Base-by-base conservation (phyloP, 2,797 vertebrate species). In the Sebastes elongatus region DNA sequence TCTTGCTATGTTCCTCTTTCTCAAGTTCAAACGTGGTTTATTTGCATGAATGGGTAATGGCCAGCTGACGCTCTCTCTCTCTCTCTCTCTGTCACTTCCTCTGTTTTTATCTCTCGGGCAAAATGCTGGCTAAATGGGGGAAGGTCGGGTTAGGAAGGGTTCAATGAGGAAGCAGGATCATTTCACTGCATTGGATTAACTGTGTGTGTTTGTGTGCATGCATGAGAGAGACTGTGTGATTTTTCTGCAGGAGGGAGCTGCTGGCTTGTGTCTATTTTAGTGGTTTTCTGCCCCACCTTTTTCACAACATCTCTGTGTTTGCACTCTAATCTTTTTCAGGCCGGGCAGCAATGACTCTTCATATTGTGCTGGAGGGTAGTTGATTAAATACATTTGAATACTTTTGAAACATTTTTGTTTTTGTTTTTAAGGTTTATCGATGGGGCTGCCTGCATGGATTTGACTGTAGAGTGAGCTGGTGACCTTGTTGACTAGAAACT, bases 121-220 rank as follows among this genome's bases (percentile, higher is more conserved):
- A 73, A 82, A 69, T 79, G 35, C 53, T 76, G 81, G 64, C 78
- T 76, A 74, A 78, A 84, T 78, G 70, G 71, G 71, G 71, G 81
- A 61, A 80, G 71, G 76, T 49, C 4, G 61, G 78, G 84, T 91
- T 84, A 90, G 76, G 49, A 35, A 46, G 67, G 68, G 85, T 87
- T 93, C 86, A 88, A 2, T 62, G 49, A 83, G 76, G 85, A 89
- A 79, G 83, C 73, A 79, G 74, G 82, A 86, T 88, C 67, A 82
- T 77, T 86, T 85, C 18, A n/a, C 61, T 75, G 42, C 55, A 62
- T 64, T 46, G 86, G 84, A 91, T 93, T 91, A 92, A 83, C 74
- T 77, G 42, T 82, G 56, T 81, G 49, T 74, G 53, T 83, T 76
- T 71, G 64, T 69, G 33, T 72, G 27, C 52, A n/a, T 42, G 42